Base-by-base conservation (phyloP, 2,113 vertebrate species). In the Crotalus helleri region DNA sequence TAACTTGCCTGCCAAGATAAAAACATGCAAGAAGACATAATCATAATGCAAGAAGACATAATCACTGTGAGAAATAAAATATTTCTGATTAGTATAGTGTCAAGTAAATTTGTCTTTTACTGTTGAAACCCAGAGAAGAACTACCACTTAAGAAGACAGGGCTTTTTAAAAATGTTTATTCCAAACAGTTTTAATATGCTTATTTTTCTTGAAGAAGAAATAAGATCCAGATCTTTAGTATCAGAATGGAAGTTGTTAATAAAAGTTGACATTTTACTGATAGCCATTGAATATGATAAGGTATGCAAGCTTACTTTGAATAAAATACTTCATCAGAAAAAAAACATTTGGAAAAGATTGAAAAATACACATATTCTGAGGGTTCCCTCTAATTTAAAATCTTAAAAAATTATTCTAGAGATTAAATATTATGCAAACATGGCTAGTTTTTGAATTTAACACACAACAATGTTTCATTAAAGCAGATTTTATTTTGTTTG, bases 241-340 rank as follows among this genome's bases (percentile, higher is more conserved):
- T 91, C 59, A 87, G 57, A 9, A 8, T 46, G 26, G 55, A 59
- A 85, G 55, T 15, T 93, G 57, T 92, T 93, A 89, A 74, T 89
- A 93, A 92, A 93, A 90, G 55, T 86, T 94, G 49, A 69, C 91
- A 64, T 91, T 93, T 93, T 54, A 92, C 54, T 94, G 74, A 90
- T 61, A 92, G 61, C 58, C 33, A 90, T 21, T 89, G 90, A 44
- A 89, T 93, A 59, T 39, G 64, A 89, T 91, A 46, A 17, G 21
- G 24, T 92, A 94, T 86, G 26, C 23, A 59, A 64, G n/a, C 59
- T 57, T 90, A 57, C 33, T 85, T 29, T 94, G 91, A 92, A 87
- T 94, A 90, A 92, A 90, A 92, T 92, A 89, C 33, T 33, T 59
- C 46, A 88, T 89, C 81, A 29, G 33, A 64, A 57, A 17, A 46